Percentiles rank a stretch among this genome's conserved stretches.
These are phyloP conservation scores for Drosophila micromelanica DNA, from an alignment of 1,140 invertebrate genomes.

Conservation along the genomic window DNA sequence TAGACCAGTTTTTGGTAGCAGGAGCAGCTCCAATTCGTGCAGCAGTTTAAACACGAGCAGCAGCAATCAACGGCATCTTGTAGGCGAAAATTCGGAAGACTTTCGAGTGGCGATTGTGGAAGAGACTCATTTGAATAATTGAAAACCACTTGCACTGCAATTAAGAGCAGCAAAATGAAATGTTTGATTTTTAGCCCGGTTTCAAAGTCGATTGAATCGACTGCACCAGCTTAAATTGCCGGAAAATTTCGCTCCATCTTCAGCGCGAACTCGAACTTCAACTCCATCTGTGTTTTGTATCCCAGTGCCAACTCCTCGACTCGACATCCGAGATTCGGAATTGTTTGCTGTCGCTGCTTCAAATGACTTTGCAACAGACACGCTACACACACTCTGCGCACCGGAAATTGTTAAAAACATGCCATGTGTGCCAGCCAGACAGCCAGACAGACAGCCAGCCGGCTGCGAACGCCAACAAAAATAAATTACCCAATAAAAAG, in stretches of 20 bases:
- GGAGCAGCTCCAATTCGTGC: slow-evolving; percentile 11
- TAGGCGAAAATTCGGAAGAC: slow-evolving; percentile 49
- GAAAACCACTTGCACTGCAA: slow-evolving; percentile 77
- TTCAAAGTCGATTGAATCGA: slow-evolving; percentile 56
- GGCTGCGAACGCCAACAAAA: neutral
- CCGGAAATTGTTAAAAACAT: slow-evolving; percentile 44
- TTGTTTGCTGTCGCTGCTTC: slow-evolving; percentile 6
- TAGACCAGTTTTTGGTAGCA: slow-evolving; percentile 65
- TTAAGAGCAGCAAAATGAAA: slow-evolving; percentile 75
- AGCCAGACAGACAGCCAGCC: too few species aligned
- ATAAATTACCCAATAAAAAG: neutral
- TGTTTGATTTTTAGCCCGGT: slow-evolving; percentile 66
- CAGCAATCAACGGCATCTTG: slow-evolving; percentile 20
- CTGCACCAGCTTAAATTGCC: slow-evolving; percentile 67
- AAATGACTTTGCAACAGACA: slow-evolving; percentile 26
- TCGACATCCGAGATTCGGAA: slow-evolving; percentile 1
- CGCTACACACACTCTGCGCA: slow-evolving; percentile 5
- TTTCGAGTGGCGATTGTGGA: slow-evolving; percentile 41
- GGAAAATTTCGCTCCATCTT: slow-evolving; percentile 58
- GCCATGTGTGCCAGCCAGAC: slow-evolving; percentile 20
- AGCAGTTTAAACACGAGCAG: neutral
- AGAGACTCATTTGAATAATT: slow-evolving; percentile 77
- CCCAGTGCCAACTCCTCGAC: neutral
- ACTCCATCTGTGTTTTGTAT: neutral
- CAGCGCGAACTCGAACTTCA: slow-evolving; percentile 19